phyloP scores from a whole-genome alignment of 2,113 vertebrate species.

The Epinephelus fuscoguttatus region DNA sequence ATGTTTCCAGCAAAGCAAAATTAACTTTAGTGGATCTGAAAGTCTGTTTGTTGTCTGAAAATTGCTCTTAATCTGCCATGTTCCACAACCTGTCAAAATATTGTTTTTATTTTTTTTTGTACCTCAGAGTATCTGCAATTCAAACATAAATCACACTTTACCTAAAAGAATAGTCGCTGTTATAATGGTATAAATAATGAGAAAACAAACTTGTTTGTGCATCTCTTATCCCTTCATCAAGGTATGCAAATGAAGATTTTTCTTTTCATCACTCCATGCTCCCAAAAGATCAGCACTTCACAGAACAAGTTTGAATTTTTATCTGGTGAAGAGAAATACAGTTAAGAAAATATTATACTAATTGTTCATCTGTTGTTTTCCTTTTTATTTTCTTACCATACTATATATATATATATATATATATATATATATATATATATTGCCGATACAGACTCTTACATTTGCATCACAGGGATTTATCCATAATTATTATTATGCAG shows the following conservation, averaged over 20 bases:
- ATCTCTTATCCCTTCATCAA: constrained; percentile 45
- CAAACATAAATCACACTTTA: constrained; percentile 20
- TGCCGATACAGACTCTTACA: not conserved
- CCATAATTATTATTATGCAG: not conserved
- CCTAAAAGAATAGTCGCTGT: constrained; percentile 1
- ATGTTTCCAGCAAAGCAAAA: constrained; percentile 13
- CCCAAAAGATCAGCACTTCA: constrained; percentile 22
- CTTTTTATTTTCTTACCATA: not conserved
- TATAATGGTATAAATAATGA: constrained; percentile 30
- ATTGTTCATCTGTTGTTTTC: not conserved
- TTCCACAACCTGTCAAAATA: not conserved
- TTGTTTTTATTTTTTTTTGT: not conserved
- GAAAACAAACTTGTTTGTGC: constrained; percentile 35
- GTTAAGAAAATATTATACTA: not conserved
- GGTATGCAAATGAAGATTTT: constrained; percentile 39
- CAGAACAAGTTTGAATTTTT: constrained; percentile 13
- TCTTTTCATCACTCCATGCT: constrained; percentile 38
- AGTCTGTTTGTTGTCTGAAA: not conserved
- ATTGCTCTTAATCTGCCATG: not conserved
- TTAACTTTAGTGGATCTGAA: not conserved
- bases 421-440: not conserved
- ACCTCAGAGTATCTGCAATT: constrained; percentile 5
- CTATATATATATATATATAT: not conserved
- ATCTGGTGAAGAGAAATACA: not conserved
- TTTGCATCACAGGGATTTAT: not conserved